Percentiles rank a stretch among this genome's conserved stretches.
phyloP scores from a whole-genome alignment of 2,888 invertebrate genomes.

The Ennomos erosarius region DNA sequence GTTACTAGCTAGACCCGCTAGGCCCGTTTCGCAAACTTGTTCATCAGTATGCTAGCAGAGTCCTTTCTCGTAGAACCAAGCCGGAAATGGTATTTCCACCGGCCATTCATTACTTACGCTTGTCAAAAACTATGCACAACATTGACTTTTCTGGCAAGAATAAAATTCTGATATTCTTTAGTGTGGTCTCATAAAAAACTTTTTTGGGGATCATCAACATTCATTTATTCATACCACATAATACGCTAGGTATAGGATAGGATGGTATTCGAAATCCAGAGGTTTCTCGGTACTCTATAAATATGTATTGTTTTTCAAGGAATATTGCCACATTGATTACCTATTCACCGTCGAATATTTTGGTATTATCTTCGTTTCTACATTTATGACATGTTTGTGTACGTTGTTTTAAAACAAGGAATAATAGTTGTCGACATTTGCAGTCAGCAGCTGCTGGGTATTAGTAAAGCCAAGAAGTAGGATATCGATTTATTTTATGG shows the following conservation, averaged over 20 bases:
- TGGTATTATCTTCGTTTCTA: slow-evolving; percentile 37
- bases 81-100: slow-evolving; percentile 57
- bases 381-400: slow-evolving; percentile 32
- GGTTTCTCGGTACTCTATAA: slow-evolving; percentile 46
- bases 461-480: slow-evolving; percentile 56
- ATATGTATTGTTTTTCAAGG: slow-evolving; percentile 41
- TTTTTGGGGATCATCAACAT: slow-evolving; percentile 46
- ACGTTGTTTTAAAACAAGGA: no score
- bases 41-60: slow-evolving; percentile 60
- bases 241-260: slow-evolving; percentile 31
- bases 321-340: slow-evolving; percentile 42
- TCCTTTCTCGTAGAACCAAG: slow-evolving; percentile 57
- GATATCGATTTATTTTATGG: slow-evolving; percentile 59
- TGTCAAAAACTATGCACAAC: slow-evolving; percentile 16
- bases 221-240: slow-evolving; percentile 52
- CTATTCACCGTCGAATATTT: slow-evolving; percentile 43
- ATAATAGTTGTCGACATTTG: slow-evolving; percentile 50
- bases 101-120: slow-evolving; percentile 34
- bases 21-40: slow-evolving; percentile 69
- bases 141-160: slow-evolving; percentile 4
- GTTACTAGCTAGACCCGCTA: slow-evolving; percentile 62
- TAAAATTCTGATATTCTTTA: neutral
- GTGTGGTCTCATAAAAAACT: slow-evolving; percentile 6
- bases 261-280: slow-evolving; percentile 31
- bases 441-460: slow-evolving; percentile 64